Percentiles rank a stretch among this genome's conserved stretches.
phyloP scores from a whole-genome alignment of 2,113 vertebrate genomes.

The Tragelaphus buxtoni region DNA sequence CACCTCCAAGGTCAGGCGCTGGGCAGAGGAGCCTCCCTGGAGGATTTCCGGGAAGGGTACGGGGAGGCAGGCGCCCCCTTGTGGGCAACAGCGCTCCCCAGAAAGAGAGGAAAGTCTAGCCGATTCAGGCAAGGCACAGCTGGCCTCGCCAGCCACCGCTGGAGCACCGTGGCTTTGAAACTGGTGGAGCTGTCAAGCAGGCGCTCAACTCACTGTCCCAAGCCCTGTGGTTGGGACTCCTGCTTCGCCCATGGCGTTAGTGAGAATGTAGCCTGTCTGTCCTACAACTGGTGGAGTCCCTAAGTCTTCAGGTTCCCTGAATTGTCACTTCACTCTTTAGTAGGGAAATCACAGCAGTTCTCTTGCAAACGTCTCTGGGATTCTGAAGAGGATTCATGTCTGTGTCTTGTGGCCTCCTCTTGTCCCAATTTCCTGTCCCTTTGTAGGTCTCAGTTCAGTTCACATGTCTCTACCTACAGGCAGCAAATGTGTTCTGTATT shows the following conservation, averaged over 20 bases:
- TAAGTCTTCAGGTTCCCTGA: background rate
- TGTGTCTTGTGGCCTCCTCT: background rate
- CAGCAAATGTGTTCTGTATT: background rate
- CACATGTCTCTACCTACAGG: background rate
- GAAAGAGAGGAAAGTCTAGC: background rate
- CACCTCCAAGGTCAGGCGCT: constrained; percentile 35
- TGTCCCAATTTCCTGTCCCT: background rate
- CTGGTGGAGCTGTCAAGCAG: no score
- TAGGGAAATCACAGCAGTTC: background rate
- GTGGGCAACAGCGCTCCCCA: fast-evolving
- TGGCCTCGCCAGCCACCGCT: background rate
- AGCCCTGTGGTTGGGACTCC: background rate
- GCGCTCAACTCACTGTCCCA: fast-evolving
- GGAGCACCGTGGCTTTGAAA: background rate
- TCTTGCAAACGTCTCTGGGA: background rate
- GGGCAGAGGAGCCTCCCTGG: background rate
- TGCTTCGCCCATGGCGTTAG: background rate
- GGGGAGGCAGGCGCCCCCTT: background rate
- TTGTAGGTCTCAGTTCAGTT: background rate
- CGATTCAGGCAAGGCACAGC: background rate
- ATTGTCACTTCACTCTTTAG: background rate
- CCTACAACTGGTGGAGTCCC: background rate
- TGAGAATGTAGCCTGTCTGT: background rate
- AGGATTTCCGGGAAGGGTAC: background rate
- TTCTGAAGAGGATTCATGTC: fast-evolving